Base-by-base conservation (phyloP, 1,140 invertebrate genomes). In the Conopomorpha cramerella region DNA sequence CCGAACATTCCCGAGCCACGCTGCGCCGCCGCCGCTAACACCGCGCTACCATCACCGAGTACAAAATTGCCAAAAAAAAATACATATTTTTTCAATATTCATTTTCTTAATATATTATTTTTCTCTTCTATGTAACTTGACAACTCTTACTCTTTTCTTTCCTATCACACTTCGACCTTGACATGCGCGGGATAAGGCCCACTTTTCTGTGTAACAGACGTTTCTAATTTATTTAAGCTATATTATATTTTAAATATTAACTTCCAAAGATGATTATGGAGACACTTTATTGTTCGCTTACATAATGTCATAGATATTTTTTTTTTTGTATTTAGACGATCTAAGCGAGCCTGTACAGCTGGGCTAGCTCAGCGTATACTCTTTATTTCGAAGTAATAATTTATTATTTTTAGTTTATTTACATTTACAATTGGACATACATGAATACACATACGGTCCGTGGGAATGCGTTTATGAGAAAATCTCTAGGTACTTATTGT, bases 11-110 rank as follows among this genome's bases (percentile, higher is more conserved):
- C n/a, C n/a, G n/a, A n/a, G n/a, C n/a, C n/a, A n/a, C n/a, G n/a
- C n/a, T n/a, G n/a, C n/a, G n/a, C n/a, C n/a, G n/a, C n/a, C n/a
- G n/a, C n/a, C n/a, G n/a, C n/a, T 6, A 23, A 56, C 53, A 45
- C 40, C 46, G 49, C 43, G 55, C 49, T 54, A 54, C 48, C 61
- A 65, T 63, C 62, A 65, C 60, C 57, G 61, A 73, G 68, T 73
- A 73, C 68, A 73, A 73, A 73, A 68, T 70, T 68, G 68, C 68
- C 68, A 73, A 73, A 72, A 63, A 68, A 23, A 6, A 23, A n/a
- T n/a, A n/a, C n/a, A 34, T 39, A 30, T 32, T 41, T 39, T 41
- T 33, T 33, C 28, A 38, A 32, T 34, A 35, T 37, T 26, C 37
- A 16, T 41, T 38, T 30, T 38, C 16, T 40, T 13, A 30, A 39